Percentiles rank a stretch among this genome's conserved stretches.
phyloP scores from a whole-genome alignment of 2,797 vertebrate species.

The Picus viridis region DNA sequence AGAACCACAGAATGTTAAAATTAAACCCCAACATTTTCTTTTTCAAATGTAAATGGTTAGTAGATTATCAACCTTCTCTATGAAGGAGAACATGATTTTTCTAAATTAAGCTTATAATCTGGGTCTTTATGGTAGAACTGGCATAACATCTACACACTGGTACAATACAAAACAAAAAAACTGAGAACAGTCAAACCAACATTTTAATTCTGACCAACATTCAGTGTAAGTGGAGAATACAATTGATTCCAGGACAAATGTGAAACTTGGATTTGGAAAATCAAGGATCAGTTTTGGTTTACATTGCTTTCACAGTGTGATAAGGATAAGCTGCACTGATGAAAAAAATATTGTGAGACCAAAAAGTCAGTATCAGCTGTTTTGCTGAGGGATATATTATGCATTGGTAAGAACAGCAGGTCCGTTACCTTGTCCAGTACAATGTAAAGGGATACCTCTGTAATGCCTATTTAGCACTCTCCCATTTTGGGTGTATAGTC shows the following conservation, averaged over 20 bases:
- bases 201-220: background rate
- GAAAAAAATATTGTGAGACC: background rate
- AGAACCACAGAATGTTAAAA: background rate
- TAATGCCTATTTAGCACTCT: background rate
- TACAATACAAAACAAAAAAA: background rate
- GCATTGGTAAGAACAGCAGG: background rate
- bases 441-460: background rate
- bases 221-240: background rate
- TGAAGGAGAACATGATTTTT: background rate
- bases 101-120: background rate
- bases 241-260: background rate
- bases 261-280: background rate
- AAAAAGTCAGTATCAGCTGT: background rate
- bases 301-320: background rate
- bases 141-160: background rate
- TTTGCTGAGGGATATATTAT: background rate
- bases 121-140: background rate
- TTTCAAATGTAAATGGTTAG: background rate
- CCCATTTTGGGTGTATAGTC: background rate
- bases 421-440: background rate
- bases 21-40: background rate
- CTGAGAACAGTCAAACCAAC: background rate
- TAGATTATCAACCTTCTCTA: background rate
- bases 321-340: background rate
- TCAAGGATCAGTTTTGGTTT: background rate